These are phyloP conservation scores for Vultur gryphus DNA, from an alignment of 2,797 vertebrate genomes.

Conservation along the genomic window DNA sequence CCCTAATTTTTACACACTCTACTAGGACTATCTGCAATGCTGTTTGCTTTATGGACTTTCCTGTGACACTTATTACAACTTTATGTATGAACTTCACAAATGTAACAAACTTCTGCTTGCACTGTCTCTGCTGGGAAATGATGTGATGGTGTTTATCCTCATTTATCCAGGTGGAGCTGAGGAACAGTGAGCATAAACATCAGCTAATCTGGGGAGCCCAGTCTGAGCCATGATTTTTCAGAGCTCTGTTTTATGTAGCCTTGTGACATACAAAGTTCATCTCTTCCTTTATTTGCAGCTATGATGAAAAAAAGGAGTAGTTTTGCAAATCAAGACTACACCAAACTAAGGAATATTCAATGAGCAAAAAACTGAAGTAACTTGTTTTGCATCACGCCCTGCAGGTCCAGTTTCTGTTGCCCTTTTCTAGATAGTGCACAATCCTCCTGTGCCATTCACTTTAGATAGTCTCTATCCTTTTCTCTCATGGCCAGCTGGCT, in stretches of 20 bases:
- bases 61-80: background rate
- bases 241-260: background rate
- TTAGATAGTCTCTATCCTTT: background rate
- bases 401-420: background rate
- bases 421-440: background rate
- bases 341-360: background rate
- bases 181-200: background rate
- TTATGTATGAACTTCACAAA: background rate
- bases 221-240: background rate
- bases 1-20: background rate
- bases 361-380: background rate
- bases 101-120: background rate
- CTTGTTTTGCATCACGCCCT: background rate
- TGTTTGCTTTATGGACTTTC: background rate
- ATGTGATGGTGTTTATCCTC: background rate
- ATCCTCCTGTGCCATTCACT: background rate
- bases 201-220: background rate
- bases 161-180: background rate
- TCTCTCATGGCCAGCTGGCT: background rate
- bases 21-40: background rate
- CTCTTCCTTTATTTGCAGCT: background rate
- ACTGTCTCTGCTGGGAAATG: background rate
- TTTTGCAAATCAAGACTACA: background rate
- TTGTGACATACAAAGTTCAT: background rate
- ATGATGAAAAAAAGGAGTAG: background rate